Conservation (phyloP, 2,113 vertebrate genomes). For the Agapornis roseicollis region DNA sequence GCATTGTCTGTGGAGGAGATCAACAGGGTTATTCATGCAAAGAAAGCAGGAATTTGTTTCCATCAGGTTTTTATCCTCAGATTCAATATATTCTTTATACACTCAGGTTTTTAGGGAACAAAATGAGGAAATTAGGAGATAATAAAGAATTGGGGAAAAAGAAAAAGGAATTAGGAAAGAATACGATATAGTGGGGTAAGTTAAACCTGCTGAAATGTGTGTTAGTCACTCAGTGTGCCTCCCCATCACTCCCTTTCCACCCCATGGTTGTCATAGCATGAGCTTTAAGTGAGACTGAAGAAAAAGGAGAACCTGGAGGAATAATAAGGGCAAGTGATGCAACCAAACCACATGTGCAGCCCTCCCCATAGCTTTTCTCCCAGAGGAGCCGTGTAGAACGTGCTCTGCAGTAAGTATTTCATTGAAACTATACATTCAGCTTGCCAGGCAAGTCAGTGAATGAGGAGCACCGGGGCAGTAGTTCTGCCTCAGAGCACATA, state of each 20-base stretch:
- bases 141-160: neutral
- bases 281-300: neutral
- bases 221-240: neutral
- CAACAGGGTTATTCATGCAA: neutral
- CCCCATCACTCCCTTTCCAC: too few relatives aligned
- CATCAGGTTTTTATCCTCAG: neutral
- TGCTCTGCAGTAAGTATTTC: slow-evolving; percentile 33
- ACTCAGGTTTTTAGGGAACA: neutral
- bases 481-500: too few relatives aligned
- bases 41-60: neutral
- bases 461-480: too few relatives aligned
- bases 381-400: neutral
- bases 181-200: neutral
- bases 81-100: neutral
- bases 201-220: neutral
- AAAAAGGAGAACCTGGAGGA: neutral
- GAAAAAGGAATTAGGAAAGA: neutral
- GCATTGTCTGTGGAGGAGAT: neutral
- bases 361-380: slow-evolving; percentile 9
- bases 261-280: neutral
- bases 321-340: slow-evolving; percentile 18
- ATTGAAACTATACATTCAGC: neutral
- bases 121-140: neutral
- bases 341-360: neutral
- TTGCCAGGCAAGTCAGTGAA: too few relatives aligned